A percentile compares a stretch with the other conserved stretches of the same genome.
phyloP scores from a whole-genome alignment of 1,140 invertebrate genomes.

The Habropoda laboriosa region DNA sequence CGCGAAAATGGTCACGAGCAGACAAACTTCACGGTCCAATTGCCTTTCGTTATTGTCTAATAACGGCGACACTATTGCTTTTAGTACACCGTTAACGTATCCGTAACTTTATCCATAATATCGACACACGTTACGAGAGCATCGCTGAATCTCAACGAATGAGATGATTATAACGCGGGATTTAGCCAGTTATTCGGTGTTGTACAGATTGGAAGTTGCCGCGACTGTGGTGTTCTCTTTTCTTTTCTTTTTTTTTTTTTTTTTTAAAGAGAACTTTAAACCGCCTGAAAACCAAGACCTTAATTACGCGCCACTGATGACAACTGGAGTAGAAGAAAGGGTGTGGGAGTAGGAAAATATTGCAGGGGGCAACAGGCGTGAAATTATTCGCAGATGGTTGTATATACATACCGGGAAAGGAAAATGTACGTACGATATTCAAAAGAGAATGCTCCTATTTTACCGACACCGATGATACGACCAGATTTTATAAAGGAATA shows the following conservation, averaged over 20 bases:
- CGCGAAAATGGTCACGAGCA: not conserved
- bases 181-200: no score
- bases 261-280: conserved; percentile 3
- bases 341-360: conserved; percentile 3
- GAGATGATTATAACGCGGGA: not conserved
- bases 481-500: conserved; percentile 5
- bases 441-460: not conserved
- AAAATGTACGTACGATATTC: not conserved
- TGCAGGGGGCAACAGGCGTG: not conserved
- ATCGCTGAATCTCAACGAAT: no score
- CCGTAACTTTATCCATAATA: conserved; percentile 19
- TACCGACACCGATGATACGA: not conserved
- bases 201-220: no score
- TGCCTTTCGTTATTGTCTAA: conserved; percentile 1
- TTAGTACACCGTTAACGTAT: conserved; percentile 17
- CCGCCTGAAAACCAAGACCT: not conserved
- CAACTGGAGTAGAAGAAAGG: not conserved
- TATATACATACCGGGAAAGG: not conserved
- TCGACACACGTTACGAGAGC: conserved; percentile 11
- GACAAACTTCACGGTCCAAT: not conserved
- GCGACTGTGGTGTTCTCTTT: conserved; percentile 2
- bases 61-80: not conserved
- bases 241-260: no score
- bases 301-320: conserved; percentile 1
- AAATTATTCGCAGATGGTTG: conserved; percentile 22